Conservation (phyloP, 2,797 vertebrate species). For the Pseudochirops cupreus region DNA sequence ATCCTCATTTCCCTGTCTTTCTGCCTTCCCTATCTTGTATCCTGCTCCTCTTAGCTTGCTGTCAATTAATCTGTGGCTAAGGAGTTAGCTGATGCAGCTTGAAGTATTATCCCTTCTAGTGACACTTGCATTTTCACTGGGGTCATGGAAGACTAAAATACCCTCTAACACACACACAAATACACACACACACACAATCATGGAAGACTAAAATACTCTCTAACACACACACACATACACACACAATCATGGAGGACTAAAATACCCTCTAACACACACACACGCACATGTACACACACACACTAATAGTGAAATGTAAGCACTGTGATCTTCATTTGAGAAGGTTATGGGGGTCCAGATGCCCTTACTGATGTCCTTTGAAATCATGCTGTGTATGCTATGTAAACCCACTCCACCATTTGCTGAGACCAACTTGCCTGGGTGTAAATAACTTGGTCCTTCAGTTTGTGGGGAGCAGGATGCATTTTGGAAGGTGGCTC, state of each 20-base stretch:
- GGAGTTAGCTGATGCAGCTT: background rate
- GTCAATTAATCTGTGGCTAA: background rate
- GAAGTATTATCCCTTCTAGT: background rate
- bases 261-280: background rate
- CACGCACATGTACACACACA: background rate
- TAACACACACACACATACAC: background rate
- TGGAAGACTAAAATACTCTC: background rate
- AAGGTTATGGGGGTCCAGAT: background rate
- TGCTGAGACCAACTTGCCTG: background rate
- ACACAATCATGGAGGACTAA: too few species aligned
- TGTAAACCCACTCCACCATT: background rate
- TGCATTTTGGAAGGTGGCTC: background rate
- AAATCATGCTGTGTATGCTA: background rate
- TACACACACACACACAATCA: too few species aligned
- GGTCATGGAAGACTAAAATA: background rate
- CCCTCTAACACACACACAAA: too few species aligned
- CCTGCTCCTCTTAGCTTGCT: background rate
- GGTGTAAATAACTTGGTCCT: background rate
- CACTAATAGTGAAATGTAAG: background rate
- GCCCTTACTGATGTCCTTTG: background rate
- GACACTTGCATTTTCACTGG: background rate
- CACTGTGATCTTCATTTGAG: background rate
- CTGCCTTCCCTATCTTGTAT: background rate
- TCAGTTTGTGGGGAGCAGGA: constrained; percentile 19
- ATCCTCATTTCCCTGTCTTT: background rate